Base-by-base conservation (phyloP, 2,113 vertebrate genomes). In the Laterallus jamaicensis region DNA sequence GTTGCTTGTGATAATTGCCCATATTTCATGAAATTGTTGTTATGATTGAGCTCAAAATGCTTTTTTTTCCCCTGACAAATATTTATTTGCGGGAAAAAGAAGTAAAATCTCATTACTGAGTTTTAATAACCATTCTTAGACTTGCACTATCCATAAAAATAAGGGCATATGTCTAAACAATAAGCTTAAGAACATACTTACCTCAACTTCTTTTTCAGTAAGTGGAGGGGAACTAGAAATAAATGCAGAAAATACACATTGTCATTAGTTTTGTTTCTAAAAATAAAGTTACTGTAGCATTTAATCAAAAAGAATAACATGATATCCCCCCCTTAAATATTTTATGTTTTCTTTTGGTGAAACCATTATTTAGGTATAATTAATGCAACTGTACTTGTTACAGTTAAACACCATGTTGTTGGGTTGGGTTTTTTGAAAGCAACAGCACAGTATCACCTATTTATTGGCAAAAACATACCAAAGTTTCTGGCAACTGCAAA, bases 121-220 rank as follows among this genome's bases (percentile, higher is more conserved):
- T 68, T 91, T n/a, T 87, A 84, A 39, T 42, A 91, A 55, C 2
- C 24, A 66, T 1, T 1, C 15, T 91, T 74, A 40, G 29, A 35
- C 19, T 86, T 78, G 50, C 4, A 67, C 13, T 35, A 82, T 42
- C 13, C 15, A 79, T 47, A 32, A 40, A 28, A 82, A 79, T 35
- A 49, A 26, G 75, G 24, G 12, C 7, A 39, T 31, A 35, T 21
- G 9, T 62, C 32, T 59, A 76, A 88, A 60, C 14, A 66, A 47
- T 22, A 4, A 59, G 18, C 49, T 80, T 49, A 58, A 47, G 26
- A 39, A 83, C 22, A 69, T 32, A 98, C 99, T 97, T 97, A 99
- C 99, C 98, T 99, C 99, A 69, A 99, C 98, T 98, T 99, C 99
- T 97, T 99, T 99, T 97, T 99, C 99, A 58, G 98, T 99, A 91